Base-by-base conservation (phyloP, 2,888 invertebrate genomes). In the Tupiocoris notatus region DNA sequence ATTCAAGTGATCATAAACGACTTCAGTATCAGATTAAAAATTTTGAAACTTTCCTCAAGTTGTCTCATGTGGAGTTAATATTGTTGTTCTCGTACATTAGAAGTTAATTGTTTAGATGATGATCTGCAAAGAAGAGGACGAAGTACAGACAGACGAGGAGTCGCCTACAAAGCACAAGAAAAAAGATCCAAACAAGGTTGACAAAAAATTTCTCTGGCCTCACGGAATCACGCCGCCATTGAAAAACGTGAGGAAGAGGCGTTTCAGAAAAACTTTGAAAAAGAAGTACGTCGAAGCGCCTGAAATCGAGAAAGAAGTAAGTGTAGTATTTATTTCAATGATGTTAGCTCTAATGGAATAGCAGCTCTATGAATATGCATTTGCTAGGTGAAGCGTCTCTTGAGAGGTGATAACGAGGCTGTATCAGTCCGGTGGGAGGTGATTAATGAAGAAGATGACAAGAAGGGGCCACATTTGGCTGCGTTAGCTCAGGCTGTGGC, bases 231-330 rank as follows among this genome's bases (percentile, higher is more conserved):
- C 98, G 1, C 96, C 97, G 0, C 97, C 98, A 0, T 87, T 96
- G 77, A 99, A 98, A 84, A 98, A 98, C 85, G 94, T 96, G 0
- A 88, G 98, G 9, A 93, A 93, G 81, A 88, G 96, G 75, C 88
- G 98, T 77, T 98, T 98, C 82, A 88, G 98, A 54, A 97, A 97
- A 86, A 97, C 96, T 0, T 84, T 98, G 24, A 95, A 95, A 83
- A 99, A 99, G 84, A 99, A 98, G 85, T 95, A 93, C 85, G 94
- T 95, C 0, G 98, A 98, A 85, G 95, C 96, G 22, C 97, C 98
- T 0, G 98, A 98, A 86, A 96, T 98, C 79, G 98, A 99, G 83
- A 97, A 97, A 83, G 98, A 99, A 86, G 82, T 86, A 54, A n/a
- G n/a, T n/a, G n/a, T n/a, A n/a, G n/a, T n/a, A n/a, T n/a, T n/a